Evolutionary conservation across 1,140 invertebrate genomes (phyloP).

Genomic region (Vanessa atalanta): DNA sequence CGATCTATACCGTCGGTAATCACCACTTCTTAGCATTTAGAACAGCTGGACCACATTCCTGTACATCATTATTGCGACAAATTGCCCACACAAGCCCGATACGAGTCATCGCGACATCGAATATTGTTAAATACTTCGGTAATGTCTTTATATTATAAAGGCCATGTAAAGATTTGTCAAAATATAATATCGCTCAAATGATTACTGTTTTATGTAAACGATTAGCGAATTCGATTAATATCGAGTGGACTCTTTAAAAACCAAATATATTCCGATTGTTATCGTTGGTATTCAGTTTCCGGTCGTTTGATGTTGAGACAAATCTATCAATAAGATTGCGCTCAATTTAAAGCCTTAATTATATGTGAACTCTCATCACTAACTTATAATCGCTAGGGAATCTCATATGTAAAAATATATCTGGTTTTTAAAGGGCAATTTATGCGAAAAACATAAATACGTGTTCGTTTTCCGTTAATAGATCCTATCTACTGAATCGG

Average conservation of each 20-base stretch:
- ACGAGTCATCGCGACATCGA: neutral
- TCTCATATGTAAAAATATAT: neutral
- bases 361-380: conserved; percentile 3
- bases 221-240: conserved; percentile 6
- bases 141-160: neutral
- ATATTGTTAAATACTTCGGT: neutral
- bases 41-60: conserved; percentile 15
- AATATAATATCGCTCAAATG: neutral
- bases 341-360: neutral
- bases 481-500: neutral
- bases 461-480: neutral
- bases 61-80: neutral
- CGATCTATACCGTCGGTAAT: conserved; percentile 9
- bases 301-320: neutral
- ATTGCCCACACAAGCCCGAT: neutral
- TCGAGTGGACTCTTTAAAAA: neutral
- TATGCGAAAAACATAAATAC: neutral
- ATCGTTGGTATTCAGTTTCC: conserved; percentile 4
- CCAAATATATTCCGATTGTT: conserved; percentile 6
- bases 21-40: neutral
- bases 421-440: conserved; percentile 7
- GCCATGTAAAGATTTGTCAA: neutral
- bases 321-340: neutral
- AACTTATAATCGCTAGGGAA: neutral
- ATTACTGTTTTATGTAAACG: conserved; percentile 3